Percentiles rank a stretch among this genome's conserved stretches.
Conservation (phyloP, 2,888 invertebrate genomes). For the Lottia scabra region DNA sequence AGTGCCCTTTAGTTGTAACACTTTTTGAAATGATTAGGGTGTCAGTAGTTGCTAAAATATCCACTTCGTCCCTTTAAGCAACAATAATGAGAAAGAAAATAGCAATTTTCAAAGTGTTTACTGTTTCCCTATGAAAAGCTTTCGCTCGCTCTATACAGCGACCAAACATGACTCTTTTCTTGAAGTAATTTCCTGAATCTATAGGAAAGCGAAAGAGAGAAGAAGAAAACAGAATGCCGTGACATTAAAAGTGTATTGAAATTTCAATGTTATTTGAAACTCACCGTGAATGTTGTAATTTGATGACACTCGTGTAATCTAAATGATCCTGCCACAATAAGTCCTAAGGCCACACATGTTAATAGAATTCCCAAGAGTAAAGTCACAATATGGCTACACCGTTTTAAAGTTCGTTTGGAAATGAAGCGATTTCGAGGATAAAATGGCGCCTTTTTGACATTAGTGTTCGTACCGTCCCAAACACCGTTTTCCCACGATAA, state of each 20-base stretch:
- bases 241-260: background rate
- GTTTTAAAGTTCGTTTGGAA: constrained; percentile 2
- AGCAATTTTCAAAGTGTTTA: too few relatives aligned
- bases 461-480: constrained; percentile 16
- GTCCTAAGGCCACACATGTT: constrained; percentile 29
- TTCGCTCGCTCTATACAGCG: too few relatives aligned
- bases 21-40: too few relatives aligned
- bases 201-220: too few relatives aligned
- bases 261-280: background rate
- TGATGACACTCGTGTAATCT: constrained; percentile 31
- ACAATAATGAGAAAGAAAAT: too few relatives aligned
- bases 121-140: too few relatives aligned
- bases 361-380: constrained; percentile 27
- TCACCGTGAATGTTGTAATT: constrained; percentile 14
- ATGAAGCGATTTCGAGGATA: constrained; percentile 8
- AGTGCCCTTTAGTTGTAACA: too few relatives aligned
- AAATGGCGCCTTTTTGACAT: constrained; percentile 19
- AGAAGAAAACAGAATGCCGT: too few relatives aligned
- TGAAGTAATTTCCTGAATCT: too few relatives aligned
- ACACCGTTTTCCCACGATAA: constrained; percentile 31
- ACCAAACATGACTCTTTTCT: too few relatives aligned
- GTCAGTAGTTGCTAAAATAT: too few relatives aligned
- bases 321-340: constrained; percentile 38
- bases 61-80: too few relatives aligned
- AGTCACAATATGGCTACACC: constrained; percentile 22